Percentiles rank a stretch among this genome's conserved stretches.
These are phyloP conservation scores for Silurus meridionalis DNA, from an alignment of 2,113 vertebrate genomes.

Conservation along the genomic window DNA sequence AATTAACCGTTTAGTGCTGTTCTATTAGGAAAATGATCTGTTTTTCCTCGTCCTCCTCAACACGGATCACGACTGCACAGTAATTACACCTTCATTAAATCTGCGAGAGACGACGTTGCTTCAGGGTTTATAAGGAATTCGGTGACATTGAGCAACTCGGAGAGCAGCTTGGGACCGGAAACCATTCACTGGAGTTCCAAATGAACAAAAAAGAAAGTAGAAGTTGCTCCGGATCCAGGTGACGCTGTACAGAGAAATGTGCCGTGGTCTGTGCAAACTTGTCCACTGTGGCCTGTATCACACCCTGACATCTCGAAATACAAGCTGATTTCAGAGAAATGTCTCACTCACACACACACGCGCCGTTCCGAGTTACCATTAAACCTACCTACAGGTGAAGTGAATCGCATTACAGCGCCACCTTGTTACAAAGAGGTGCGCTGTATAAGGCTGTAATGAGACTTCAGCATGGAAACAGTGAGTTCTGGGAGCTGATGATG, in stretches of 20 bases:
- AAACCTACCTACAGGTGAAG: too few relatives aligned
- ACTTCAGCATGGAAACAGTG: too few relatives aligned
- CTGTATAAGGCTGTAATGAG: too few relatives aligned
- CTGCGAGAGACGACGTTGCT: not conserved
- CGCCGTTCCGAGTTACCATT: too few relatives aligned
- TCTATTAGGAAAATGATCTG: not conserved
- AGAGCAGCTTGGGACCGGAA: not conserved
- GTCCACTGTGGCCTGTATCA: too few relatives aligned
- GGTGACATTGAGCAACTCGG: not conserved
- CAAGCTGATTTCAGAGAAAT: too few relatives aligned
- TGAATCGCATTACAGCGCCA: too few relatives aligned
- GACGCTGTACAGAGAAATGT: not conserved
- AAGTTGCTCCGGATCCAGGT: not conserved
- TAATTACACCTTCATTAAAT: constrained; percentile 7
- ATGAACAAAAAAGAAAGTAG: not conserved
- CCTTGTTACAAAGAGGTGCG: too few relatives aligned
- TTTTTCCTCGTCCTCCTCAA: not conserved
- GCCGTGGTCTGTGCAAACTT: too few relatives aligned
- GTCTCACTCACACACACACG: too few relatives aligned
- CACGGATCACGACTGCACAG: not conserved
- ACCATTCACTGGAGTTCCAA: not conserved
- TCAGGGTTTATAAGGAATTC: not conserved
- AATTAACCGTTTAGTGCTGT: not conserved
- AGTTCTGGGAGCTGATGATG: too few relatives aligned
- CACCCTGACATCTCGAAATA: too few relatives aligned